Evolutionary conservation across 2,113 vertebrate genomes (phyloP).

Genomic region (Trochalopteron elliotii): DNA sequence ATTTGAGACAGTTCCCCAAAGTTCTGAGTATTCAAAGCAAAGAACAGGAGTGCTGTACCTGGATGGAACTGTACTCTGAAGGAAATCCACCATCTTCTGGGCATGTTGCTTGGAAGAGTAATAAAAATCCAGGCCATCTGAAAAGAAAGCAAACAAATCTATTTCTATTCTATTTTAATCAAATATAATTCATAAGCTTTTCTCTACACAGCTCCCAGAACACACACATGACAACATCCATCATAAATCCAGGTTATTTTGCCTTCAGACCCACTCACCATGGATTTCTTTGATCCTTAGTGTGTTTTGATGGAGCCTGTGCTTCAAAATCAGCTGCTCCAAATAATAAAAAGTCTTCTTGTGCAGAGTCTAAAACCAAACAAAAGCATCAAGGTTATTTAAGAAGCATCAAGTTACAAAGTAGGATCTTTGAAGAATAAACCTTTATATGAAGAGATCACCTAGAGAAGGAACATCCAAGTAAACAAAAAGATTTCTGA

Average conservation of each 20-base stretch:
- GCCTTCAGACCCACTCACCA: conserved; percentile 71
- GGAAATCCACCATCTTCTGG: conserved; percentile 97
- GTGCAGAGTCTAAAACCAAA: conserved; percentile 83
- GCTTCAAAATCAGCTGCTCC: conserved; percentile 96
- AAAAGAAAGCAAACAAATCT: conserved; percentile 1
- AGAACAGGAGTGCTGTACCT: conserved; percentile 72
- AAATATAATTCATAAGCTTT: neutral
- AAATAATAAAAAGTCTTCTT: conserved; percentile 98
- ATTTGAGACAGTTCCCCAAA: neutral
- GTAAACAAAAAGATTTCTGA: neutral
- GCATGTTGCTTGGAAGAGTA: conserved; percentile 92
- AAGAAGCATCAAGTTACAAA: neutral
- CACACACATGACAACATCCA: neutral
- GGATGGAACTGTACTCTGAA: conserved; percentile 92
- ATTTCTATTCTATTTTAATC: neutral
- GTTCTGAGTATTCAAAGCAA: neutral
- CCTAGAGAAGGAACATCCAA: neutral
- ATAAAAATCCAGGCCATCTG: conserved; percentile 98
- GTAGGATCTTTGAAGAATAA: neutral
- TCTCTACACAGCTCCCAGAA: neutral
- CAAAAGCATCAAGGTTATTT: neutral
- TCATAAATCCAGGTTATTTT: neutral
- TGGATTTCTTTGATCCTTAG: conserved; percentile 97
- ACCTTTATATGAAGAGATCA: neutral
- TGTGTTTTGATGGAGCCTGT: conserved; percentile 90